phyloP scores from a whole-genome alignment of 2,888 invertebrate genomes.

The Altica lythri region DNA sequence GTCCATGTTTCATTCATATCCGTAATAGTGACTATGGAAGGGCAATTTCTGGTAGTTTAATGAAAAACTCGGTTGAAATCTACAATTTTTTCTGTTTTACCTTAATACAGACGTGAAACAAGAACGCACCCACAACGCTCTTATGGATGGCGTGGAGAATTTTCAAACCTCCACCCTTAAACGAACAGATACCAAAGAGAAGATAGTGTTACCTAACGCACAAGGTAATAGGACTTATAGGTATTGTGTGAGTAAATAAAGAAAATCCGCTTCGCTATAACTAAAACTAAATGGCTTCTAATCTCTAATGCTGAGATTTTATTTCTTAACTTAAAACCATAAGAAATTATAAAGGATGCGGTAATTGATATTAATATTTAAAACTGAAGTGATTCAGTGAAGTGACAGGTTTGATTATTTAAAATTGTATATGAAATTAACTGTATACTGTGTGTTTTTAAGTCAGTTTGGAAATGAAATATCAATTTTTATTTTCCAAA shows the following conservation, averaged over 20 bases:
- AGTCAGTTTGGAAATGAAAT: too few relatives aligned
- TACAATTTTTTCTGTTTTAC: neutral
- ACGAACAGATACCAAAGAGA: conserved; percentile 78
- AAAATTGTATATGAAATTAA: too few relatives aligned
- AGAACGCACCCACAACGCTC: conserved; percentile 75
- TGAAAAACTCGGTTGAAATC: neutral
- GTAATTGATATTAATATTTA: too few relatives aligned
- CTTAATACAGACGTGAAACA: conserved; percentile 67
- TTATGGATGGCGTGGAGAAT: conserved; percentile 76
- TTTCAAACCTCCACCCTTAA: conserved; percentile 76
- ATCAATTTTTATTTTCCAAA: too few relatives aligned
- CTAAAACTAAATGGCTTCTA: conserved; percentile 22
- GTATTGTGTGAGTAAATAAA: conserved; percentile 4
- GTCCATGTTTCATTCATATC: too few relatives aligned
- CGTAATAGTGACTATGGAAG: too few relatives aligned
- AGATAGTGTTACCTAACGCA: conserved; percentile 81
- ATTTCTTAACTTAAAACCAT: neutral
- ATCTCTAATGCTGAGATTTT: conserved; percentile 20
- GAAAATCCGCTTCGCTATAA: conserved; percentile 11
- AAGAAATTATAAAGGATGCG: neutral
- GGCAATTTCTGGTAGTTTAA: too few relatives aligned
- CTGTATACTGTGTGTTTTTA: too few relatives aligned
- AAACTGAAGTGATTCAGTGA: too few relatives aligned
- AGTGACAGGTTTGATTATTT: too few relatives aligned
- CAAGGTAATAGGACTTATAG: conserved; percentile 65